Base-by-base conservation (phyloP, 2,888 invertebrate species). In the Lacanobia oleracea region DNA sequence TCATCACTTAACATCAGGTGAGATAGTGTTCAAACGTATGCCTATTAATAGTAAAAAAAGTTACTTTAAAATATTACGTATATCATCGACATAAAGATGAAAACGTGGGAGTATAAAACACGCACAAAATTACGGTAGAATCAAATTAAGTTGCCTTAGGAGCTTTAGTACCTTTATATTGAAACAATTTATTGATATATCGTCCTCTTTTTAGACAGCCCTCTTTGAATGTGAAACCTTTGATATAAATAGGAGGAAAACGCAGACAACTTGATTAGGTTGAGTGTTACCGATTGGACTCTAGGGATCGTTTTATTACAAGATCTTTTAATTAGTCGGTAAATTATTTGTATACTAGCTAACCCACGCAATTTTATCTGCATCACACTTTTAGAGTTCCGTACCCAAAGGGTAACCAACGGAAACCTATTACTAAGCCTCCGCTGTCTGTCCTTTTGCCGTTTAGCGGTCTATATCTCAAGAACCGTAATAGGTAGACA, bases 181-280 rank as follows among this genome's bases (percentile, higher is more conserved):
- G 12, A 4, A 61, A 53, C 16, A 12, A 40, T 50, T 60, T 76
- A 51, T 40, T 43, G 50, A 60, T 51, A 45, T n/a, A 56, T 12
- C 6, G n/a, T 51, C n/a, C 14, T 64, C 48, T 61, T 70, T 40
- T 27, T 12, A 16, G 12, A 21, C 12, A 7, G 9, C 12, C 18
- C 37, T 70, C 54, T 45, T n/a, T 63, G 16, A 53, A 9, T 66
- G 12, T 33, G 50, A 56, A 62, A 50, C 53, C 21, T 40, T 65
- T 37, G 18, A 23, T 33, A 9, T n/a, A 60, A 53, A 73, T 57
- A 73, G 18, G 45, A 16, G 7, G 54, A 33, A 50, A 18, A 37
- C 37, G 37, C 23, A 45, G 27, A 48, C 59, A 48, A 23, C 27
- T 45, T 18, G 5, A 27, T 45, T 10, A 57, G 51, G 21, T 23